Base-by-base conservation (phyloP, 2,797 vertebrate genomes). In the Labroides dimidiatus region DNA sequence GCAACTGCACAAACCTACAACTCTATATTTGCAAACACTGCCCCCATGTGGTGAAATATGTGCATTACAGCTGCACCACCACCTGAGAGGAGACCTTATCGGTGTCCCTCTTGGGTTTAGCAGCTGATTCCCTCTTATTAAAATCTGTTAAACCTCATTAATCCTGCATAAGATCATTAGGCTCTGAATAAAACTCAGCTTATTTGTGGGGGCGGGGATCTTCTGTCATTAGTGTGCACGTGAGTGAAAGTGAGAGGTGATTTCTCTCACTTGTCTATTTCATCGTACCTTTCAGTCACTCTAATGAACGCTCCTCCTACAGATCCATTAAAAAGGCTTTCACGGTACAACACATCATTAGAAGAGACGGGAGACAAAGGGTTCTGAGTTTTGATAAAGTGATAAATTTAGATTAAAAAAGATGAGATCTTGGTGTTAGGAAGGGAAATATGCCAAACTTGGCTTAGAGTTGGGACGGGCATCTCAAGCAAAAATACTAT, bases 131-230 rank as follows among this genome's bases (percentile, higher is more conserved):
- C 72, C 77, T 80, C 71, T 80, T 66, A 81, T 75, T 86, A 81
- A 84, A 82, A 65, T 67, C 42, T 75, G 84, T 78, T 78, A 72
- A 75, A 88, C 73, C 84, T 86, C 87, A 91, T 93, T 93, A 88
- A 84, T 74, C 81, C 70, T n/a, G 49, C 36, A 79, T 77, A 58
- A n/a, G 59, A 77, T 81, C 85, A 90, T 93, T 88, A 88, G 44
- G 76, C 48, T 36, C 82, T 42, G 72, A 87, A 75, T 80, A 51
- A 44, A 61, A 19, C 27, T 69, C 51, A 30, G 61, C 60, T 76
- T 81, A 59, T 86, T 77, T 82, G 62, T 24, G 69, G 56, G 49
- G 54, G 53, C 10, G 77, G 48, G 56, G 49, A 19, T 56, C 1
- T 17, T 9, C 44, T 39, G 0, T 20, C 55, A 87, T 86, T 90